These are phyloP conservation scores for Epicampocera succincta DNA, from an alignment of 2,888 invertebrate species.

Conservation along the genomic window DNA sequence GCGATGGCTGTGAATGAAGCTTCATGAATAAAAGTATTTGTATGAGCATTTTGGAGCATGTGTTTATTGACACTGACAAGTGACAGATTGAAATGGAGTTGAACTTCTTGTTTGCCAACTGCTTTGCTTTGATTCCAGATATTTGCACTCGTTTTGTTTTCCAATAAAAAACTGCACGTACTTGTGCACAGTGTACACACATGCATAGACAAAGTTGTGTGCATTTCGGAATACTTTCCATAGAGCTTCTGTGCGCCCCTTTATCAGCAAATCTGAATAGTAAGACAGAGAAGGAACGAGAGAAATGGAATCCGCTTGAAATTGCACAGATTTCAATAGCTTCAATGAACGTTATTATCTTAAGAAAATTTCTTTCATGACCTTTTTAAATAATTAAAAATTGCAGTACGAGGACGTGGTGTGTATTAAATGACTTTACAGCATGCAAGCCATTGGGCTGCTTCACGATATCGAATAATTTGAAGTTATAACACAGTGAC, in stretches of 20 bases:
- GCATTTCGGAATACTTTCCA: constrained; percentile 26
- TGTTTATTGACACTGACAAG: constrained; percentile 74
- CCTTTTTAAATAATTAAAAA: no score
- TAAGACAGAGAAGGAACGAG: constrained; percentile 44
- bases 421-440: no score
- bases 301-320: no score
- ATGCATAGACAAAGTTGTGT: not conserved
- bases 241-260: not conserved
- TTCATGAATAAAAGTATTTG: constrained; percentile 20
- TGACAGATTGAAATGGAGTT: constrained; percentile 78
- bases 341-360: no score
- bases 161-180: constrained; percentile 30
- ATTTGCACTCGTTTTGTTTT: constrained; percentile 38
- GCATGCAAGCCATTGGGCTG: no score
- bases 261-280: constrained; percentile 36
- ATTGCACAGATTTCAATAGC: no score
- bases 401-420: no score
- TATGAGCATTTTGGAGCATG: constrained; percentile 2
- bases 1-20: constrained; percentile 69
- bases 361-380: no score
- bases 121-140: constrained; percentile 21
- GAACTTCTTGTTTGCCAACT: constrained; percentile 52
- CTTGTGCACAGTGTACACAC: not conserved
- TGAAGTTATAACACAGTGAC: no score
- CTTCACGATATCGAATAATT: no score